Evolutionary conservation across 2,888 invertebrate genomes (phyloP).

Genomic region (Mactromeris polynyma): DNA sequence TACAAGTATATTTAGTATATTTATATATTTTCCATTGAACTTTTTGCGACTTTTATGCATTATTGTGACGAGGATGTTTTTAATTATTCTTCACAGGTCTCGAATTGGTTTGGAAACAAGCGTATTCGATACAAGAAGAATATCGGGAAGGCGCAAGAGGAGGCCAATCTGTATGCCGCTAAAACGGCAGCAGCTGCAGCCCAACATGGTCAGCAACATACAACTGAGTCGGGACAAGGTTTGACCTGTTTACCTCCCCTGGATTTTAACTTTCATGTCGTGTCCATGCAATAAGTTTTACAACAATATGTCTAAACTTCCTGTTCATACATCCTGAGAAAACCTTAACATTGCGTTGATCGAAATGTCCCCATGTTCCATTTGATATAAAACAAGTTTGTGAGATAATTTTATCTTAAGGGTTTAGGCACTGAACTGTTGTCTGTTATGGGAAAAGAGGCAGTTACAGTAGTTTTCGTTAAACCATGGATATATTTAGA

Average conservation of each 20-base stretch:
- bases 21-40: no score
- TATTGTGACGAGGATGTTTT: not conserved
- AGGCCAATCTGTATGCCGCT: constrained; percentile 99
- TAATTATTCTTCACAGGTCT: constrained; percentile 90
- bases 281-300: not conserved
- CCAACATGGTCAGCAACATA: constrained; percentile 70
- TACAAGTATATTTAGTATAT: no score
- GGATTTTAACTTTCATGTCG: constrained; percentile 49
- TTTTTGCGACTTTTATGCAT: not conserved
- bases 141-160: constrained; percentile 99
- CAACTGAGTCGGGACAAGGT: constrained; percentile 60
- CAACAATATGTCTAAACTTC: no score
- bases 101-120: constrained; percentile 99
- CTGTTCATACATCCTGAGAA: no score
- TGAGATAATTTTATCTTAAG: no score
- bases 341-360: no score
- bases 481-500: no score
- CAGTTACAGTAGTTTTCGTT: no score
- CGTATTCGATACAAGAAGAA: constrained; percentile 99
- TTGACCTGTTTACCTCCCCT: constrained; percentile 67
- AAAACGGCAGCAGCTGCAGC: constrained; percentile 91
- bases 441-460: no score
- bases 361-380: no score
- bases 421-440: no score
- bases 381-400: no score